Conservation (phyloP, 2,797 vertebrate species). For the Borostomias antarcticus region DNA sequence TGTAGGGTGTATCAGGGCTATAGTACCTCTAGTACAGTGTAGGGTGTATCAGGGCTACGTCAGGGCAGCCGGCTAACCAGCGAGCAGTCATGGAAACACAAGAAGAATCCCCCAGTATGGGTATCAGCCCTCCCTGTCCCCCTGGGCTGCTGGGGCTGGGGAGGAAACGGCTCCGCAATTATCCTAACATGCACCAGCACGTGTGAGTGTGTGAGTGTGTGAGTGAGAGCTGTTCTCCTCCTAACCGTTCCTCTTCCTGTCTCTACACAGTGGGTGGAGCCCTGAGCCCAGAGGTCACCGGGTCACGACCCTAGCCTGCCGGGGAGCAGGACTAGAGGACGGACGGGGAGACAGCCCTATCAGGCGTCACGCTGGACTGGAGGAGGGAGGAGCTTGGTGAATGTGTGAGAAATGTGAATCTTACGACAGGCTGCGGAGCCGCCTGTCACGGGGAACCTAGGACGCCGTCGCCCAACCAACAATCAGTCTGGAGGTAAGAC, state of each 20-base stretch:
- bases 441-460: conserved; percentile 79
- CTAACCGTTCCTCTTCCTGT: neutral
- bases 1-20: too few species aligned
- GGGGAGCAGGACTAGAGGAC: neutral
- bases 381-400: conserved; percentile 50
- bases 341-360: conserved; percentile 13
- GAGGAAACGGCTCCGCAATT: conserved; percentile 1
- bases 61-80: neutral
- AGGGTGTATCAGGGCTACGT: too few species aligned
- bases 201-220: conserved; percentile 2
- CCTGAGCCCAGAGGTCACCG: conserved; percentile 21
- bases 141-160: too few species aligned
- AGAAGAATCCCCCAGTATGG: neutral
- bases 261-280: conserved; percentile 6
- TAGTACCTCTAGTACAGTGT: too few species aligned
- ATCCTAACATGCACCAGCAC: neutral
- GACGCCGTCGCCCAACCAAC: conserved; percentile 67
- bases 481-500: conserved; percentile 77
- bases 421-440: conserved; percentile 78
- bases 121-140: neutral
- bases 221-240: neutral
- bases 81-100: neutral
- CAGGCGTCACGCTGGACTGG: conserved; percentile 35
- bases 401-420: conserved; percentile 73
- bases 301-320: conserved; percentile 2